phyloP scores from a whole-genome alignment of 2,888 invertebrate species.

The Lasioglossum zephyrum region DNA sequence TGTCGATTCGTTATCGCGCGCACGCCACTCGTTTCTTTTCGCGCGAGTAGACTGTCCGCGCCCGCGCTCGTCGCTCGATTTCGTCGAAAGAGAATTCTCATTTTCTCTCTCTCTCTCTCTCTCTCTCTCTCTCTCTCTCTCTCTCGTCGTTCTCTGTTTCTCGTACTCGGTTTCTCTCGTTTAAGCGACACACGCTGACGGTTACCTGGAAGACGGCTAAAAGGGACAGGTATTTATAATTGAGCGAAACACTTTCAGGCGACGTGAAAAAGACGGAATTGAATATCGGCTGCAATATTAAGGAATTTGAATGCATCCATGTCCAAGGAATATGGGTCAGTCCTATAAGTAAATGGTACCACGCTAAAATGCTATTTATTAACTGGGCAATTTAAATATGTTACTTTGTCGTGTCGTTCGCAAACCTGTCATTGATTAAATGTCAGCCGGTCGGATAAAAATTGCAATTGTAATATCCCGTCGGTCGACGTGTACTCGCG shows the following conservation, averaged over 20 bases:
- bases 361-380: constrained; percentile 46
- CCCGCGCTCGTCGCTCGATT: not conserved
- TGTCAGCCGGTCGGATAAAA: constrained; percentile 3
- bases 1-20: constrained; percentile 51
- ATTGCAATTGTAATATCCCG: not conserved
- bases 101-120: not conserved
- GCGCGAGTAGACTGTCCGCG: not conserved
- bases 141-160: too few relatives aligned
- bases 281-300: constrained; percentile 40
- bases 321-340: constrained; percentile 48
- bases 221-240: constrained; percentile 29
- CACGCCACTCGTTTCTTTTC: constrained; percentile 29
- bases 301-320: constrained; percentile 45
- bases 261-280: constrained; percentile 24
- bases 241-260: constrained; percentile 10
- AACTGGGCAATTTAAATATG: constrained; percentile 37
- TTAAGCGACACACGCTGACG: not conserved
- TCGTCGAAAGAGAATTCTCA: not conserved
- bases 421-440: not conserved
- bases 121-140: not conserved
- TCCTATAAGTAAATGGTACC: constrained; percentile 24
- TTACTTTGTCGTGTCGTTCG: constrained; percentile 8
- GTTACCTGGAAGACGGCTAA: not conserved
- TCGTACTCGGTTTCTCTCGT: not conserved
- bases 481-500: not conserved